A percentile compares a stretch with the other conserved stretches of the same genome.
Conservation (phyloP, 1,140 invertebrate species). For the Reticulitermes speratus region DNA sequence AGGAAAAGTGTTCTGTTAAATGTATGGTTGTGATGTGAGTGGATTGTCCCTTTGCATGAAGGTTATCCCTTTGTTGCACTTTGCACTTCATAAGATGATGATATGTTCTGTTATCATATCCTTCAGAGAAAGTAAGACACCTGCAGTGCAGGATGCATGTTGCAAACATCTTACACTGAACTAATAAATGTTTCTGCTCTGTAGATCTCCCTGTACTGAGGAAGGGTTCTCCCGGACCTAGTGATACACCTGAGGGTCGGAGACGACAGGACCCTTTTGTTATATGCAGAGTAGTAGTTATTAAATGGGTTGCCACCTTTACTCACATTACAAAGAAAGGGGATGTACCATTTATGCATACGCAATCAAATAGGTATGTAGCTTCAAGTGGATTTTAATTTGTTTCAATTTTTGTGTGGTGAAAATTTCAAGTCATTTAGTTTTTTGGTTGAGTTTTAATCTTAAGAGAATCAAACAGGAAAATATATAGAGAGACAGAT, state of each 20-base stretch:
- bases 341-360: conserved; percentile 21
- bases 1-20: no score
- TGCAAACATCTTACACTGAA: background rate
- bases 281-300: conserved; percentile 76
- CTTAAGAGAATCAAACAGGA: no score
- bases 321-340: conserved; percentile 71
- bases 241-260: conserved; percentile 21
- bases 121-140: no score
- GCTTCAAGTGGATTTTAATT: conserved; percentile 47
- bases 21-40: no score
- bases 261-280: conserved; percentile 52
- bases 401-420: conserved; percentile 39
- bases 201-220: conserved; percentile 43
- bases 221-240: conserved; percentile 28
- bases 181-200: conserved; percentile 13
- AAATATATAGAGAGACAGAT: no score
- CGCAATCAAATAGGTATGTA: conserved; percentile 24
- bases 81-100: no score
- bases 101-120: no score
- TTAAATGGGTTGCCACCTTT: conserved; percentile 87
- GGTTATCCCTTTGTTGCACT: no score
- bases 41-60: no score
- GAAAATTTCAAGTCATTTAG: background rate
- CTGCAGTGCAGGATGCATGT: no score
- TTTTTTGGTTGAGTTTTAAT: background rate